These are phyloP conservation scores for Allolobophora icterica DNA, from an alignment of 2,888 invertebrate species.

Conservation along the genomic window DNA sequence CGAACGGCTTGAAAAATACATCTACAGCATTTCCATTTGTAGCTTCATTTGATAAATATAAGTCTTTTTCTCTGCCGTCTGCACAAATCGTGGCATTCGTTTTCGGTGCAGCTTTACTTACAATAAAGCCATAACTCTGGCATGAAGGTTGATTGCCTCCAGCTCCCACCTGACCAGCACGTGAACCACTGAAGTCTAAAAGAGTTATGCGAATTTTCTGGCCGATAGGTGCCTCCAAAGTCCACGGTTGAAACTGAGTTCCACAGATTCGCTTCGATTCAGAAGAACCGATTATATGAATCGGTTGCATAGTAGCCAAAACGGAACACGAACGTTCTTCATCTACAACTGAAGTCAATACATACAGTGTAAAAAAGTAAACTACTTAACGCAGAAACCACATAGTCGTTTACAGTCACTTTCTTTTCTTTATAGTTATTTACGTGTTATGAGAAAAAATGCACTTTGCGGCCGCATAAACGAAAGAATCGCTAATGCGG, in stretches of 20 bases:
- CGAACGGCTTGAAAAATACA: background rate
- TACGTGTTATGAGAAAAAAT: too few relatives aligned
- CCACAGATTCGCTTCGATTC: background rate
- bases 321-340: slow-evolving; percentile 1
- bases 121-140: background rate
- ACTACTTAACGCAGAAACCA: background rate
- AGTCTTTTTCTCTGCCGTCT: background rate
- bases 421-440: too few relatives aligned
- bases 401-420: background rate
- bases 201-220: slow-evolving; percentile 17
- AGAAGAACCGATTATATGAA: slow-evolving; percentile 17
- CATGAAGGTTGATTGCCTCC: background rate
- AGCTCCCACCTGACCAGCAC: background rate
- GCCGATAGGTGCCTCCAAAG: background rate
- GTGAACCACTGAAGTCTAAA: background rate
- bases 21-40: background rate
- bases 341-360: background rate
- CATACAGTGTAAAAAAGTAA: background rate
- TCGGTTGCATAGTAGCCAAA: background rate
- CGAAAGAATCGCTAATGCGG: background rate
- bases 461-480: too few relatives aligned
- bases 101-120: slow-evolving; percentile 1
- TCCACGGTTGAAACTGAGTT: slow-evolving; percentile 17
- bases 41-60: background rate
- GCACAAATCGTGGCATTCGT: background rate